These are phyloP conservation scores for Campylorhamphus procurvoides DNA, from an alignment of 2,113 vertebrate species.

Conservation along the genomic window DNA sequence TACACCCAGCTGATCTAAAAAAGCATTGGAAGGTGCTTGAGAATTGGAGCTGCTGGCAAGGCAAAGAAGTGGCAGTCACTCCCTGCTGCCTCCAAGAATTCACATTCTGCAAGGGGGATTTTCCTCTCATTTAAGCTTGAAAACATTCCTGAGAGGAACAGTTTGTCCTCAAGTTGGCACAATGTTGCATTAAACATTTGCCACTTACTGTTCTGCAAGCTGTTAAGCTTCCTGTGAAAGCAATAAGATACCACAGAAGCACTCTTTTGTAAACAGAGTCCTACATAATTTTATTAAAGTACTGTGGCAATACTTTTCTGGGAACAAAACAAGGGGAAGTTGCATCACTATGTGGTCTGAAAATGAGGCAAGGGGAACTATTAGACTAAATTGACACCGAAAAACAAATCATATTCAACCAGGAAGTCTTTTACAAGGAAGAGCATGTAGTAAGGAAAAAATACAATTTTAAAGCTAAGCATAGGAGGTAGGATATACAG, in stretches of 20 bases:
- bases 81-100: slow-evolving; percentile 30
- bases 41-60: slow-evolving; percentile 23
- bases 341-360: slow-evolving; percentile 36
- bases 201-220: slow-evolving; percentile 62
- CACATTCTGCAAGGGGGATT: slow-evolving; percentile 55
- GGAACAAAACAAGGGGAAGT: slow-evolving; percentile 36
- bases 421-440: not conserved
- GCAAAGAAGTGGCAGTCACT: slow-evolving; percentile 43
- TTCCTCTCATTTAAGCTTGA: slow-evolving; percentile 61
- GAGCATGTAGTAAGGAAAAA: not conserved
- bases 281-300: slow-evolving; percentile 35
- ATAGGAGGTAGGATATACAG: not conserved
- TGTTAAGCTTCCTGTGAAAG: slow-evolving; percentile 67
- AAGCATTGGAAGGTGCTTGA: not conserved
- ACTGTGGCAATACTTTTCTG: slow-evolving; percentile 13
- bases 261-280: slow-evolving; percentile 50
- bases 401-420: slow-evolving; percentile 7
- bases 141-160: slow-evolving; percentile 72
- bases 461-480: not conserved
- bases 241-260: slow-evolving; percentile 42
- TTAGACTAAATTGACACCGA: slow-evolving; percentile 23
- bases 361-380: slow-evolving; percentile 10
- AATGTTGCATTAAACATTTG: slow-evolving; percentile 68
- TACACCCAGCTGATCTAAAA: not conserved
- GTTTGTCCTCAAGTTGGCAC: slow-evolving; percentile 64